These are phyloP conservation scores for Oplegnathus fasciatus DNA, from an alignment of 2,113 vertebrate genomes.

Conservation along the genomic window DNA sequence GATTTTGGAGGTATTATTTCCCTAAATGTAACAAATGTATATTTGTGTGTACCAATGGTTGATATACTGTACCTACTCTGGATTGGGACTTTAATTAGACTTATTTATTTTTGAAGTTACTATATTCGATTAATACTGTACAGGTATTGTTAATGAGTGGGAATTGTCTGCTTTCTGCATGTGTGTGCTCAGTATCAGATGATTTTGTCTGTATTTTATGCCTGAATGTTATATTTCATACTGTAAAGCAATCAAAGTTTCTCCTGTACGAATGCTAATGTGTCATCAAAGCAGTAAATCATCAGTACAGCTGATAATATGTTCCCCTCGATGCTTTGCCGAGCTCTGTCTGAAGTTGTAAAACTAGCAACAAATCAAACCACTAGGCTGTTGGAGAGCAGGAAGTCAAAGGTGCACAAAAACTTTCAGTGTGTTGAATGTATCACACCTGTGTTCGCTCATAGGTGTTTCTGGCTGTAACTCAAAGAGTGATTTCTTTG, in stretches of 20 bases:
- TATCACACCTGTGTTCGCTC: constrained; percentile 32
- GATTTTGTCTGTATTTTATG: constrained; percentile 24
- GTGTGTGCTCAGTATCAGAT: constrained; percentile 9
- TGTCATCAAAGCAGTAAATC: not conserved
- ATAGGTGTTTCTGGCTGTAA: not conserved
- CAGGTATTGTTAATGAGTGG: constrained; percentile 5
- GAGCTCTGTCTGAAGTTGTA: not conserved
- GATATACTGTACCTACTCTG: constrained; percentile 16
- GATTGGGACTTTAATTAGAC: constrained; percentile 26
- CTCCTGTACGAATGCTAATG: not conserved
- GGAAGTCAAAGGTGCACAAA: constrained; percentile 31
- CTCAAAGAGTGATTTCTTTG: not conserved
- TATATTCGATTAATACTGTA: not conserved
- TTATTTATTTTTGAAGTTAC: constrained; percentile 18
- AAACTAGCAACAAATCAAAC: not conserved
- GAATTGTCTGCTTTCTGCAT: constrained; percentile 35
- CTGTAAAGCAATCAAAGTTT: constrained; percentile 3
- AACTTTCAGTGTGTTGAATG: constrained; percentile 55
- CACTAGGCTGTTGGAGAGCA: not conserved
- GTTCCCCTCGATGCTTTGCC: not conserved
- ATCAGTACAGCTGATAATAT: not conserved
- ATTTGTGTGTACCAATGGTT: constrained; percentile 2
- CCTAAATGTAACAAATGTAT: not conserved
- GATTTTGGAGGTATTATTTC: not conserved
- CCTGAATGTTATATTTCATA: constrained; percentile 11